Evolutionary conservation across 2,113 vertebrate species (phyloP), one percentile per base, ranked within the genome.

Genomic region (Heloderma charlesbogerti): DNA sequence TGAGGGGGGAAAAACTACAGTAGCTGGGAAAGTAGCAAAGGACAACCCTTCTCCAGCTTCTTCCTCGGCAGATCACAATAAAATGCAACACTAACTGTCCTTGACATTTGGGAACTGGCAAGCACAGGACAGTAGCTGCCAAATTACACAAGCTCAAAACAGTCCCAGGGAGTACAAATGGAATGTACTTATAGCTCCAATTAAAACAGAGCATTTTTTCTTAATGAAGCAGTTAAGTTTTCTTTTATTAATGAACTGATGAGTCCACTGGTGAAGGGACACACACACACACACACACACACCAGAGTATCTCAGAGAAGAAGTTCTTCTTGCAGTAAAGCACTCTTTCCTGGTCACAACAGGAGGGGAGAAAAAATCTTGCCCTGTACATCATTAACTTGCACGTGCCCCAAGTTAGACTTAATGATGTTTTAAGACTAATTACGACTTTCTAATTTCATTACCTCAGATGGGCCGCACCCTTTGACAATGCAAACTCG

Each of bases 41-140:
- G 90, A 79, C 74, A 94, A 90, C 84, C 92, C 92, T 94, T 93
- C 29, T 92, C 86, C 85, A 93, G 88, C 89, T 92, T 88, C 90
- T 85, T 84, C 92, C 88, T 90, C 81, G 31, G 79, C 88, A 86
- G 93, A 79, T 88, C 63, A 74, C 80, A 86, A 63, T 87, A 90
- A 94, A 93, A 93, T 71, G 88, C 3, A 77, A 94, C 89, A 94
- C n/a, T 71, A 57, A 92, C 90, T 60, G 94, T 8, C 95, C 95
- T 95, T 95, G 95, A 95, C 94, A 96, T 94, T 96, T 96, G 89
- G 91, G 84, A 93, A 75, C 94, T 94, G 95, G 92, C 95, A 96
- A 93, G 93, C 2, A 0, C 79, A 78, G 77, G 69, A 91, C 63
- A 22, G 77, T 84, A 89, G 89, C 0, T 40, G 51, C 87, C 94